Conservation (phyloP, 2,113 vertebrate species). For the Psammodynastes pulverulentus region DNA sequence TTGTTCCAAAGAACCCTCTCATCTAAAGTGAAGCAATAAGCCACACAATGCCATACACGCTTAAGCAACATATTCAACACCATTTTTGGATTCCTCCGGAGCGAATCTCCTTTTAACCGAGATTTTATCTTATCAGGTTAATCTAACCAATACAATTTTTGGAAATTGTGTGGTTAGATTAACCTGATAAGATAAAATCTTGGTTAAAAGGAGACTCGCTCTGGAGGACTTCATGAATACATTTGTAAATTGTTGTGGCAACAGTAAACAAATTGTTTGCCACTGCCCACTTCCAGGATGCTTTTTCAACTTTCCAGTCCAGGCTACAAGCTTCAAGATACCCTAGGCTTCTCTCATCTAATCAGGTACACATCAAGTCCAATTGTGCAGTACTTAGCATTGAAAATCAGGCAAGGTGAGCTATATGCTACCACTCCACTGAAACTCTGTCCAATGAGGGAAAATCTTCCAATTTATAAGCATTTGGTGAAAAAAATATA, state of each 20-base stretch:
- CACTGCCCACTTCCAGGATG: neutral
- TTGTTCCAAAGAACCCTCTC: neutral
- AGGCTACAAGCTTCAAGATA: neutral
- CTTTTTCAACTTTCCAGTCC: neutral
- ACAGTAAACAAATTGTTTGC: neutral
- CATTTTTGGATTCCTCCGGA: neutral
- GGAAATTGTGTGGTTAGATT: neutral
- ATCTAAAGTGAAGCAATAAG: neutral
- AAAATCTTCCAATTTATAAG: neutral
- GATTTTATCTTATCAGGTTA: neutral
- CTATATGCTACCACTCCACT: neutral
- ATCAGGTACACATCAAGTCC: neutral
- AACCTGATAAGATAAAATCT: neutral
- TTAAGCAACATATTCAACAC: neutral
- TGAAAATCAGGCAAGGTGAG: neutral
- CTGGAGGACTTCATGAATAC: neutral
- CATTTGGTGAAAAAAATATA: neutral
- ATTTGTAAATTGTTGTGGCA: neutral
- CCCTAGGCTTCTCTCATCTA: neutral
- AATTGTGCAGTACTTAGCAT: neutral
- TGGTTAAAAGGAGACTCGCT: neutral
- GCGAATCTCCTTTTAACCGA: neutral
- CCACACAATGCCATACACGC: neutral
- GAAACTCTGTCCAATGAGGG: neutral
- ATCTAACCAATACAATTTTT: neutral